A percentile compares a stretch with the other conserved stretches of the same genome.
These are phyloP conservation scores for Mechanitis messenoides DNA, from an alignment of 2,888 invertebrate genomes.

Conservation along the genomic window DNA sequence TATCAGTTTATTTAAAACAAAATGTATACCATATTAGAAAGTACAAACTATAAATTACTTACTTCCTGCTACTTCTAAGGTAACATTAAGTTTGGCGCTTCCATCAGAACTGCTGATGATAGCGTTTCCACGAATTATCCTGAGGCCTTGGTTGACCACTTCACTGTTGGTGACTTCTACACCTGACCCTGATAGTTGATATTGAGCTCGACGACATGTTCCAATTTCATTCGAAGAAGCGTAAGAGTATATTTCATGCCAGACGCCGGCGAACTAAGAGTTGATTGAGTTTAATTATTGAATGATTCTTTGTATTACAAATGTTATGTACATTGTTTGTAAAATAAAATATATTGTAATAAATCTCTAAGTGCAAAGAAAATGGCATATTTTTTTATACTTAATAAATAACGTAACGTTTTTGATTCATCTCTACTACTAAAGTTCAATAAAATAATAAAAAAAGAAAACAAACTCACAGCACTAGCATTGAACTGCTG, in stretches of 20 bases:
- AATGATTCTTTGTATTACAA: too few relatives aligned
- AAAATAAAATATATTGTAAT: too few relatives aligned
- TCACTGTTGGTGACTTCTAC: conserved; percentile 56
- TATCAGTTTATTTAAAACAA: too few relatives aligned
- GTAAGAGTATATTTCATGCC: conserved; percentile 58
- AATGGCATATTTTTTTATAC: too few relatives aligned
- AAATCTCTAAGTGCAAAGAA: too few relatives aligned
- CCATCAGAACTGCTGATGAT: conserved; percentile 40
- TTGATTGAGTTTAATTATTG: neutral
- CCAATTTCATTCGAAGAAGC: conserved; percentile 45
- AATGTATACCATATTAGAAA: too few relatives aligned
- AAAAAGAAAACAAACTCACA: conserved; percentile 34
- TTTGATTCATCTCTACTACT: too few relatives aligned
- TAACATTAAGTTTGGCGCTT: conserved; percentile 50
- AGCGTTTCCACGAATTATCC: conserved; percentile 51
- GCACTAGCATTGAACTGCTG: conserved; percentile 41
- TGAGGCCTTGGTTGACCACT: conserved; percentile 46
- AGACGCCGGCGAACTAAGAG: conserved; percentile 54
- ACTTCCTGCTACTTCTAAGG: conserved; percentile 47
- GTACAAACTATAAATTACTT: conserved; percentile 20
- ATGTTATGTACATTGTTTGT: too few relatives aligned
- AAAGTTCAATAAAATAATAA: neutral
- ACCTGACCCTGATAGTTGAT: conserved; percentile 35
- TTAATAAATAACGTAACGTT: too few relatives aligned
- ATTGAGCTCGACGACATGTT: conserved; percentile 50